Evolutionary conservation across 2,797 vertebrate species (phyloP).

Genomic region (Sebastes miniatus): DNA sequence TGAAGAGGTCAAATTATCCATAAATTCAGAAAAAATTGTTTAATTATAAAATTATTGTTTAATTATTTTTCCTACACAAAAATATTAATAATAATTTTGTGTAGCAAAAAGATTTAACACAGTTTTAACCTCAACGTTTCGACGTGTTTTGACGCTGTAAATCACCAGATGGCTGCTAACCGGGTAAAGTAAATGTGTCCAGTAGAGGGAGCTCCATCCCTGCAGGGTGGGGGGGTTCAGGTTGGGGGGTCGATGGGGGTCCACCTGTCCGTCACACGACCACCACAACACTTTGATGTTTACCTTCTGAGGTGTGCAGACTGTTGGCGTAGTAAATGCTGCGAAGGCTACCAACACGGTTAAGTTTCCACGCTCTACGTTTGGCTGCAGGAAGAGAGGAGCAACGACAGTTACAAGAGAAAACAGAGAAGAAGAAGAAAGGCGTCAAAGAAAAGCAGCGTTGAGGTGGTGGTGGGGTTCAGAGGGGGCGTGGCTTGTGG

Average conservation of each 20-base stretch:
- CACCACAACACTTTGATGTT: constrained; percentile 41
- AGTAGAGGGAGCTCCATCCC: neutral
- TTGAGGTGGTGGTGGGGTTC: neutral
- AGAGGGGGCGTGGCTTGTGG: neutral
- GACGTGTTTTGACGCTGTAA: neutral
- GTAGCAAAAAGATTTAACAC: too few species aligned
- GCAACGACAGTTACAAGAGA: neutral
- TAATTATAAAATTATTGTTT: too few species aligned
- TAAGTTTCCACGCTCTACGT: constrained; percentile 93
- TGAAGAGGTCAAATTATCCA: too few species aligned
- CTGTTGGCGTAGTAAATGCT: constrained; percentile 89
- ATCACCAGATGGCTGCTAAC: neutral
- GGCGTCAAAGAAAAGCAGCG: constrained; percentile 9
- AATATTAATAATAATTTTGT: too few species aligned
- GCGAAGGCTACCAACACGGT: constrained; percentile 92
- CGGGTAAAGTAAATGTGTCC: neutral
- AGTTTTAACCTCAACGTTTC: neutral
- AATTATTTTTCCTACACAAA: too few species aligned
- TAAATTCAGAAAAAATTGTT: too few species aligned
- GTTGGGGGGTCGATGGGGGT: neutral
- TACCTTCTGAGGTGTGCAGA: constrained; percentile 90
- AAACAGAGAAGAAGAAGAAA: constrained; percentile 63
- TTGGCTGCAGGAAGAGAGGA: constrained; percentile 86
- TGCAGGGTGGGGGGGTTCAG: constrained; percentile 3
- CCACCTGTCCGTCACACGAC: neutral